A percentile compares a stretch with the other conserved stretches of the same genome.
Evolutionary conservation across 92 coral and sea anemone species (phyloP).

Genomic region (Meandrina meandrites): DNA sequence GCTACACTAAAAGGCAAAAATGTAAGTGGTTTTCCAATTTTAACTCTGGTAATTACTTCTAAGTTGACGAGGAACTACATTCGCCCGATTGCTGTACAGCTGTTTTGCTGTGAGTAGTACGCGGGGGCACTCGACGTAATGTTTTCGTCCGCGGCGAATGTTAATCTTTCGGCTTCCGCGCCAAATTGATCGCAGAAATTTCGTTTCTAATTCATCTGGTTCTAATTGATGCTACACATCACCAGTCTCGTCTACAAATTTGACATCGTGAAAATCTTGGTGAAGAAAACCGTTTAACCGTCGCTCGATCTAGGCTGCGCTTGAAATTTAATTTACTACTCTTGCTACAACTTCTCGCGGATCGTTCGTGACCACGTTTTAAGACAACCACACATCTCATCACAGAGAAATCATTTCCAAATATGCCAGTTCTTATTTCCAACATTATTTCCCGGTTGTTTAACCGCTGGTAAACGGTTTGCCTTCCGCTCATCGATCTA

Average conservation of each 20-base stretch:
- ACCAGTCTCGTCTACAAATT: background rate
- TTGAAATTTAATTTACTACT: background rate
- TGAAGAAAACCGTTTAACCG: background rate
- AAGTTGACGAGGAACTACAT: slow-evolving; percentile 14
- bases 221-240: background rate
- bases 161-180: slow-evolving; percentile 31
- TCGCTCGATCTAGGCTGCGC: background rate
- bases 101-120: background rate
- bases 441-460: background rate
- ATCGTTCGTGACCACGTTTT: background rate
- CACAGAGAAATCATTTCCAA: background rate
- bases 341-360: background rate
- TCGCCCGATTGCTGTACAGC: background rate
- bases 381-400: background rate
- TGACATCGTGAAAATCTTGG: background rate
- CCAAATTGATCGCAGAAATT: slow-evolving; percentile 26
- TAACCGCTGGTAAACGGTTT: background rate
- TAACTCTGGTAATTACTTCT: slow-evolving; percentile 21
- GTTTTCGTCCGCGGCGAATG: slow-evolving; percentile 25
- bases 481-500: background rate
- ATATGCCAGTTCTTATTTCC: background rate
- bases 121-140: background rate
- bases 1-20: slow-evolving; percentile 85
- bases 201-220: background rate
- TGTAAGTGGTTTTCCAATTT: slow-evolving; percentile 55